Evolutionary conservation across 2,797 vertebrate species (phyloP).

Genomic region (Chelonia mydas): DNA sequence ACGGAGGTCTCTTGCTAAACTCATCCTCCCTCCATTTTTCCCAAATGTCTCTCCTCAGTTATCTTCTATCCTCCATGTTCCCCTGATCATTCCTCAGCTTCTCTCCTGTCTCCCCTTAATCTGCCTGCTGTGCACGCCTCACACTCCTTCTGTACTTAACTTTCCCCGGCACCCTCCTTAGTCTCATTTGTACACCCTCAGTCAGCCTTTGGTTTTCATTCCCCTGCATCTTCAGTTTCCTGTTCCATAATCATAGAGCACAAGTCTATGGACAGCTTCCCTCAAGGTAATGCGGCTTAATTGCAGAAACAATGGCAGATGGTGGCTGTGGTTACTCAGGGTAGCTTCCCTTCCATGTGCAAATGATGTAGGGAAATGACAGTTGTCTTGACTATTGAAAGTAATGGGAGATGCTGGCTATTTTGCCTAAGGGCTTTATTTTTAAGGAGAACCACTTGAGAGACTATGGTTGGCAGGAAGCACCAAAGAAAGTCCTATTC

Average conservation of each 20-base stretch:
- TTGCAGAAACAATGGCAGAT: background rate
- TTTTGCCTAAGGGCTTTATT: background rate
- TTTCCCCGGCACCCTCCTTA: no score
- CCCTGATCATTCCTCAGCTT: background rate
- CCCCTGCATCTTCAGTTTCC: no score
- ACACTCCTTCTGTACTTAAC: background rate
- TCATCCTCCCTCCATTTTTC: background rate
- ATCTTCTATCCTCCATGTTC: background rate
- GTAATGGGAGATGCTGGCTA: background rate
- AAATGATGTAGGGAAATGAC: background rate
- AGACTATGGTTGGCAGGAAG: background rate
- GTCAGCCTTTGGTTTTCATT: no score
- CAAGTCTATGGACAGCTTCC: background rate
- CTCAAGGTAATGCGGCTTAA: background rate
- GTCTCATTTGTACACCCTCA: no score
- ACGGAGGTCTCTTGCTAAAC: background rate
- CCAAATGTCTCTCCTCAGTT: background rate
- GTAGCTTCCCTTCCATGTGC: background rate
- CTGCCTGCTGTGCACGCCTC: background rate
- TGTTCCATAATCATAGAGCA: background rate
- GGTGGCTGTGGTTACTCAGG: background rate
- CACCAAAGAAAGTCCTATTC: background rate
- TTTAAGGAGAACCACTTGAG: background rate
- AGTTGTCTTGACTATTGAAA: background rate
- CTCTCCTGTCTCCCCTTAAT: background rate